A percentile compares a stretch with the other conserved stretches of the same genome.
Evolutionary conservation across 2,888 invertebrate genomes (phyloP).

Genomic region (Emmelina monodactyla): DNA sequence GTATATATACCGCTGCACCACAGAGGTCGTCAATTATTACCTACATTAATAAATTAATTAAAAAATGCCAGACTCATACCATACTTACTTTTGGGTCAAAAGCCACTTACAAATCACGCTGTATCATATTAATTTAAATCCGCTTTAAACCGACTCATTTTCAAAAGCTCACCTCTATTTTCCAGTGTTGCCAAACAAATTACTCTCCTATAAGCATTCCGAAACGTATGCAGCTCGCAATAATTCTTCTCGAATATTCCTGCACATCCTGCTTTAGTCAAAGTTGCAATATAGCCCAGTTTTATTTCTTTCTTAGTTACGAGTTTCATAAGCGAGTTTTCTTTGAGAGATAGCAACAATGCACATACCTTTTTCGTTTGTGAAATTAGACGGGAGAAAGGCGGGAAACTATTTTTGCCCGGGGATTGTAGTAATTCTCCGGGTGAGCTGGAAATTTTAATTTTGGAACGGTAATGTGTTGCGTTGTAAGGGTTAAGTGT

Average conservation of each 20-base stretch:
- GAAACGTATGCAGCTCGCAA: conserved; percentile 11
- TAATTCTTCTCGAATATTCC: conserved; percentile 27
- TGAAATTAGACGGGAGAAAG: conserved; percentile 23
- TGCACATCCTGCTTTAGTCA: conserved; percentile 30
- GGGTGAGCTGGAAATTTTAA: background rate
- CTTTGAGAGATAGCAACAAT: conserved; percentile 26
- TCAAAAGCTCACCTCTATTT: no score
- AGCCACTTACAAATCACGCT: no score
- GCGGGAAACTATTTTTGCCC: conserved; percentile 9
- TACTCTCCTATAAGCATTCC: background rate
- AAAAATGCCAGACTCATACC: no score
- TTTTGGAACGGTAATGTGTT: no score
- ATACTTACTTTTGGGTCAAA: no score
- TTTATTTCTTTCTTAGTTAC: conserved; percentile 28
- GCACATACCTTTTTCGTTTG: conserved; percentile 23
- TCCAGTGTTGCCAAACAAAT: no score
- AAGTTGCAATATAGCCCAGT: conserved; percentile 31
- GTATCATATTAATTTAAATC: no score
- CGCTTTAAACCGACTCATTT: no score
- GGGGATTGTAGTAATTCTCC: conserved; percentile 2
- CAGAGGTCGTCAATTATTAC: no score
- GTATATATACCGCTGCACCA: no score
- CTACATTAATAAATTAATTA: no score
- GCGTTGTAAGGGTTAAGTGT: no score
- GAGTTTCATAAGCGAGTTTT: conserved; percentile 30